Evolutionary conservation across 1,140 invertebrate genomes (phyloP).

Genomic region (Zaprionus ghesquierei): DNA sequence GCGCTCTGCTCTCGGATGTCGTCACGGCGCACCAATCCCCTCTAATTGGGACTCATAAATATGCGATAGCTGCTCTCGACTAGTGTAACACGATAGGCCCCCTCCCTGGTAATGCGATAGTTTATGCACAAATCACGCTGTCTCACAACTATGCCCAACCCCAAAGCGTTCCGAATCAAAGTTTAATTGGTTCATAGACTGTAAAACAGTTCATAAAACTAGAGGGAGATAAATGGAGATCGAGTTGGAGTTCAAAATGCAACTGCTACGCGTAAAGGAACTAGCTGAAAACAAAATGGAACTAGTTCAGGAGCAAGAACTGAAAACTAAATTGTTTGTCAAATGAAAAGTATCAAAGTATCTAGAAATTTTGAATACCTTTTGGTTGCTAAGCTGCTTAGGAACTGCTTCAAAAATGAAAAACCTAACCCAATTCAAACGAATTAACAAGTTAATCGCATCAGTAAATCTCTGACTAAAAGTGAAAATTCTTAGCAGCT

Average conservation of each 20-base stretch:
- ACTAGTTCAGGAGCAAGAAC: background rate
- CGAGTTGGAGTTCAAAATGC: background rate
- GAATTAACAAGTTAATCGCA: background rate
- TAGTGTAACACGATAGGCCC: slow-evolving; percentile 24
- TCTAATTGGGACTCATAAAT: slow-evolving; percentile 20
- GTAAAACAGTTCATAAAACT: background rate
- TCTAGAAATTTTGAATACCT: background rate
- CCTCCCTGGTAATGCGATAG: background rate
- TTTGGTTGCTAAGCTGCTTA: too few relatives aligned
- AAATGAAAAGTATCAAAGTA: too few relatives aligned
- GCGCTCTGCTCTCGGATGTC: slow-evolving; percentile 52
- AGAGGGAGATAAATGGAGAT: background rate
- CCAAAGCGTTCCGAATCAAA: background rate
- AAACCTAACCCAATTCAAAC: background rate
- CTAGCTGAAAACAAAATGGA: background rate
- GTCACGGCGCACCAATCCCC: slow-evolving; percentile 46
- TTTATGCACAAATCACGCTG: slow-evolving; percentile 13
- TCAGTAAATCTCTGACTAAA: background rate
- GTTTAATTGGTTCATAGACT: background rate
- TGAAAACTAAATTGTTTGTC: too few relatives aligned
- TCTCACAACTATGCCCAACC: background rate
- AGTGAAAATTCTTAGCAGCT: background rate
- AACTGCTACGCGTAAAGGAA: background rate
- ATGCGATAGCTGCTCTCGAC: background rate
- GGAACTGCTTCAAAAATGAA: background rate